A percentile compares a stretch with the other conserved stretches of the same genome.
Conservation (phyloP, 1,140 invertebrate genomes). For the Drosophila burlai region DNA sequence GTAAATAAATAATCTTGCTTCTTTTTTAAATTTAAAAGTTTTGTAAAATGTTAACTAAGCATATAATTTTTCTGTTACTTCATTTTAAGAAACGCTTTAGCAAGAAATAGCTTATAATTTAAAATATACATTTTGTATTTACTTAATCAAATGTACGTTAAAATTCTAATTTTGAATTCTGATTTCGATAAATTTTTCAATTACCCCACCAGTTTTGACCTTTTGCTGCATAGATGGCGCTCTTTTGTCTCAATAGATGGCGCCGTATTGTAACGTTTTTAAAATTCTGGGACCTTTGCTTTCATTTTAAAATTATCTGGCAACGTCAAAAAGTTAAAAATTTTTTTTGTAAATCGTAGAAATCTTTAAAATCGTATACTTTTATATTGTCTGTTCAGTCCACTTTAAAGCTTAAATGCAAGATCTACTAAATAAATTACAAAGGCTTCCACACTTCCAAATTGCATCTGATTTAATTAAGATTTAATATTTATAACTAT, state of each 20-base stretch:
- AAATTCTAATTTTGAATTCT: neutral
- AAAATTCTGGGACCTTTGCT: neutral
- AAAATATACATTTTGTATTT: neutral
- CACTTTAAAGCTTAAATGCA: neutral
- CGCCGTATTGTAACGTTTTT: neutral
- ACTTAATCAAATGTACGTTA: neutral
- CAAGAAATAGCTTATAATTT: neutral
- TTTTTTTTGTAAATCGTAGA: neutral
- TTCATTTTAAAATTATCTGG: neutral
- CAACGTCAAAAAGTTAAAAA: neutral
- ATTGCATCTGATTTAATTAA: neutral
- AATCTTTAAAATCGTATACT: neutral
- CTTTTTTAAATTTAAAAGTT: too few species aligned
- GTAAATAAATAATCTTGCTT: too few species aligned
- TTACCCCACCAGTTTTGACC: neutral
- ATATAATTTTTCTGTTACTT: too few species aligned
- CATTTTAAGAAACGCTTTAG: neutral
- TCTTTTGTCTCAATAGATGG: neutral
- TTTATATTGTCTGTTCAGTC: neutral
- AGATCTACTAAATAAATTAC: neutral
- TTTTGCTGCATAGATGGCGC: neutral
- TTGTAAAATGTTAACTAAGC: too few species aligned
- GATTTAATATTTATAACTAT: neutral
- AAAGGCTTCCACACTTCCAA: neutral
- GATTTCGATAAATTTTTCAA: neutral